Evolutionary conservation across 2,888 invertebrate genomes (phyloP).

Genomic region (Morpho achilles): DNA sequence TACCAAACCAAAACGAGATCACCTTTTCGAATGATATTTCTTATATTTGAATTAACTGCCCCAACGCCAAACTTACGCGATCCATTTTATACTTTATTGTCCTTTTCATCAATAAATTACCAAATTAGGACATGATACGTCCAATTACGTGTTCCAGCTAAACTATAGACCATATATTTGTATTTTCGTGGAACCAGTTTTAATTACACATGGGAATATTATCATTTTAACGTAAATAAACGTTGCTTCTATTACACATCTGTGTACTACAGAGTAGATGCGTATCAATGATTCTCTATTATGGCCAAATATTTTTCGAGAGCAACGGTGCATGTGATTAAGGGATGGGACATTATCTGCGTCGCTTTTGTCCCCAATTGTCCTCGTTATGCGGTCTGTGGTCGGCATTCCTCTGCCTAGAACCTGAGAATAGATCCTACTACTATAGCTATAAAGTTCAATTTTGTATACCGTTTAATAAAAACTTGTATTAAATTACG

Average conservation of each 20-base stretch:
- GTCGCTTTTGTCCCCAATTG: conserved; percentile 60
- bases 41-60: no score
- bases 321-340: conserved; percentile 77
- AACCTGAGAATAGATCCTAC: conserved; percentile 19
- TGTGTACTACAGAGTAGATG: conserved; percentile 49
- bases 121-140: no score
- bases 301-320: conserved; percentile 69
- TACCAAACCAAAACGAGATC: no score
- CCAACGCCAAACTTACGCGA: no score
- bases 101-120: no score
- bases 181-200: background rate
- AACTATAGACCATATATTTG: no score
- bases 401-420: conserved; percentile 38
- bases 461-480: conserved; percentile 30
- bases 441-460: conserved; percentile 11
- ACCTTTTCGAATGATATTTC: no score
- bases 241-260: conserved; percentile 51
- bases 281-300: conserved; percentile 53
- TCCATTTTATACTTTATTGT: no score
- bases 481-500: conserved; percentile 71
- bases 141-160: no score
- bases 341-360: conserved; percentile 75
- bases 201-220: background rate
- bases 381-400: conserved; percentile 72
- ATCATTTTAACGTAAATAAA: conserved; percentile 19